A percentile compares a stretch with the other conserved stretches of the same genome.
Evolutionary conservation across 2,797 vertebrate species (phyloP).

Genomic region (Rhyacichthys aspro): DNA sequence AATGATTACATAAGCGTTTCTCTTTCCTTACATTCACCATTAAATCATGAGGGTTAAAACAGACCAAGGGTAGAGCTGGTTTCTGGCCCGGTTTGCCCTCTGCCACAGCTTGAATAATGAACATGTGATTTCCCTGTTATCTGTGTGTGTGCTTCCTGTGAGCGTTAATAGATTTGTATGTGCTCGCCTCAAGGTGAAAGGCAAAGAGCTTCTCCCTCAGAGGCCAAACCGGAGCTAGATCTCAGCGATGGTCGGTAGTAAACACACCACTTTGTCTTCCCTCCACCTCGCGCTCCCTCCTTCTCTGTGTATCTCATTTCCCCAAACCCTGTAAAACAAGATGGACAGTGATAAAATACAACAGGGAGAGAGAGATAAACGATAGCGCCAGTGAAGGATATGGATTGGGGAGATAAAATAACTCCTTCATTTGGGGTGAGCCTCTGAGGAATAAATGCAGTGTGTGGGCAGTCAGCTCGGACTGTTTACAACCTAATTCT

Average conservation of each 20-base stretch:
- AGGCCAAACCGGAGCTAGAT: conserved; percentile 34
- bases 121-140: conserved; percentile 8
- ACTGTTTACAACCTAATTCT: conserved; percentile 41
- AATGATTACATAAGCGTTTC: too few species aligned
- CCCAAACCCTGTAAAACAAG: conserved; percentile 73
- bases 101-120: conserved; percentile 15
- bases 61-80: neutral
- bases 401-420: conserved; percentile 70
- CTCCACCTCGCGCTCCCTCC: neutral
- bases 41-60: conserved; percentile 3
- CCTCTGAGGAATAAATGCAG: conserved; percentile 55
- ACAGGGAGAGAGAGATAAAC: conserved; percentile 64
- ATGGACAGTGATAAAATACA: conserved; percentile 69
- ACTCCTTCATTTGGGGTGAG: conserved; percentile 61
- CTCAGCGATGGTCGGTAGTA: conserved; percentile 44
- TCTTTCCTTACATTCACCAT: neutral
- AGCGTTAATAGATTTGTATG: conserved; percentile 44
- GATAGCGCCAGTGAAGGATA: conserved; percentile 64
- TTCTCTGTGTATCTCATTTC: conserved; percentile 66
- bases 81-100: neutral
- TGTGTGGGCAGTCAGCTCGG: conserved; percentile 42
- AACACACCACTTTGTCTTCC: conserved; percentile 64
- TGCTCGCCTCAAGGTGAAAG: conserved; percentile 63
- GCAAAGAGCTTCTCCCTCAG: conserved; percentile 48
- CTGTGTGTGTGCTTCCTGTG: conserved; percentile 10